These are phyloP conservation scores for Drosophila mayaguana DNA, from an alignment of 2,888 invertebrate species.

Conservation along the genomic window DNA sequence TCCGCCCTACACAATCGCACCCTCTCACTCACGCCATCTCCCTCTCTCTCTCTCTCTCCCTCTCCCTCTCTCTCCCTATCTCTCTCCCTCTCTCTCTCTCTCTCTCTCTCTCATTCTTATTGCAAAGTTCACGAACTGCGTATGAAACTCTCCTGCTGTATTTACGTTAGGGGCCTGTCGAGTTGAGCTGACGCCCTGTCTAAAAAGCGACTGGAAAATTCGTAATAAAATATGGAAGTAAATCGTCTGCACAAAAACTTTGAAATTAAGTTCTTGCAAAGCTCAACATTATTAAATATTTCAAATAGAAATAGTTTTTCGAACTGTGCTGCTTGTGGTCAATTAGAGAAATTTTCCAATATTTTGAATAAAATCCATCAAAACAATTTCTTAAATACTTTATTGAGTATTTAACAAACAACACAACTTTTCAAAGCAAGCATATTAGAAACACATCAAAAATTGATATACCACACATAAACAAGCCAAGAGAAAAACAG, in stretches of 20 bases:
- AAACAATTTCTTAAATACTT: neutral
- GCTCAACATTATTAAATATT: neutral
- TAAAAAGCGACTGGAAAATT: constrained; percentile 24
- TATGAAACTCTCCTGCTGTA: constrained; percentile 12
- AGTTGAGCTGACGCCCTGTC: constrained; percentile 32
- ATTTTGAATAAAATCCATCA: neutral
- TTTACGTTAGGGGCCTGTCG: constrained; percentile 34
- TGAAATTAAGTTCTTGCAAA: neutral
- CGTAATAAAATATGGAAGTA: constrained; percentile 32
- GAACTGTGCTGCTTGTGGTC: neutral
- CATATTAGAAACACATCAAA: constrained; percentile 35
- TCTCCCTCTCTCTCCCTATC: neutral
- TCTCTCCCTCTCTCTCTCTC: neutral
- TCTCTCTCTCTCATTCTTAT: neutral
- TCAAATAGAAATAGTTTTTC: neutral
- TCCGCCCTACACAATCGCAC: neutral
- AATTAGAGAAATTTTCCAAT: neutral
- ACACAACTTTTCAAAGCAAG: constrained; percentile 14
- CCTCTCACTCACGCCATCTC: neutral
- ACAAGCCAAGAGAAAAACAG: constrained; percentile 12
- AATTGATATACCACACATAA: constrained; percentile 26
- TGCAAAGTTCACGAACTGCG: constrained; percentile 3
- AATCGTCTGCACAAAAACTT: neutral
- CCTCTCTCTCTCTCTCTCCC: neutral
- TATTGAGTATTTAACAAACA: constrained; percentile 4